Base-by-base conservation (phyloP, 2,113 vertebrate species). In the Phrynosoma platyrhinos region DNA sequence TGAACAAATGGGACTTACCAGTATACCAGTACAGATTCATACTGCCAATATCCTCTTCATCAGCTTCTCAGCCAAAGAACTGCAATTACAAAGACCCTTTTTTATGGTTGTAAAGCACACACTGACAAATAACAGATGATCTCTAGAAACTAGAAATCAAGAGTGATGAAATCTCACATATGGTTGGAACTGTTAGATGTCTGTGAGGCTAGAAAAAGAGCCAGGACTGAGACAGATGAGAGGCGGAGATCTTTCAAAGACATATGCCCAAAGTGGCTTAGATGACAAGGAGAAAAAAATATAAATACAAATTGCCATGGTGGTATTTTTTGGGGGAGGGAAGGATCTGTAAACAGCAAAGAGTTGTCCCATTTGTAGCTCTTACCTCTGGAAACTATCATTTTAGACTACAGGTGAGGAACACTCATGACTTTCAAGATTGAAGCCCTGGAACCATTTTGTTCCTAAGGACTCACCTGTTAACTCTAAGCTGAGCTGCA, bases 151-250 rank as follows among this genome's bases (percentile, higher is more conserved):
- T 55, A 79, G 18, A 69, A 69, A 79, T 53, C 21, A 9, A 30
- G 58, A 69, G 85, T 86, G 85, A 71, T 86, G 85, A 86, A 86
- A 79, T 55, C 64, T 69, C 78, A n/a, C 85, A 86, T 86, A 86
- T 86, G 76, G n/a, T 86, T n/a, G 36, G 23, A 71, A 25, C 62
- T 79, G 47, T 53, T 78, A 32, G 75, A 86, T 86, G 62, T 52
- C 85, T 86, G 75, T 53, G 76, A 85, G 36, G 1, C 13, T 64
- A 55, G 42, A 86, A 78, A 4, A 47, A 79, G 13, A 79, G 85
- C 85, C 64, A 86, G 76, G 47, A 36, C 27, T 79, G 64, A 86
- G 85, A 55, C 64, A 80, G 47, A 69, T 71, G 64, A 86, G 66
- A 79, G 77, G 64, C 21, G 64, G 53, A 9, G 42, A 86, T 79